Conservation (phyloP, 2,888 invertebrate genomes). For the Charanyca ferruginea region DNA sequence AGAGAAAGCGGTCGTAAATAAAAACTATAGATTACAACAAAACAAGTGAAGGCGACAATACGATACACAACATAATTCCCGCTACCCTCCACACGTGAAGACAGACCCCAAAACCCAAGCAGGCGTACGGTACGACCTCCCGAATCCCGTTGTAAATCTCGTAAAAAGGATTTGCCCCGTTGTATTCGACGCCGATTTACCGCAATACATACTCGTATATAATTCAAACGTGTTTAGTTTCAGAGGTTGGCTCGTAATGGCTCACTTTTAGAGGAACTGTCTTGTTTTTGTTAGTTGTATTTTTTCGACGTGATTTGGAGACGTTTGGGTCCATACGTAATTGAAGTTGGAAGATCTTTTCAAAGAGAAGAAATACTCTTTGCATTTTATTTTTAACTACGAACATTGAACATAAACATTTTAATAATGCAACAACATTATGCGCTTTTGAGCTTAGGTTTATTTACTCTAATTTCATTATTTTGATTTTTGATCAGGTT, state of each 20-base stretch:
- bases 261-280: conserved; percentile 21
- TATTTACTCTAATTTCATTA: no score
- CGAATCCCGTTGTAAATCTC: conserved; percentile 87
- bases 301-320: conserved; percentile 11
- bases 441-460: no score
- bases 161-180: conserved; percentile 86
- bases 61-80: not conserved
- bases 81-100: conserved; percentile 6
- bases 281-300: conserved; percentile 2
- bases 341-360: not conserved
- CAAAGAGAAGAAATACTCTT: no score
- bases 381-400: no score
- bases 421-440: no score
- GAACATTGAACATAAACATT: no score
- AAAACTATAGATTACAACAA: not conserved
- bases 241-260: conserved; percentile 43
- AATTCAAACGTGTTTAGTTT: conserved; percentile 67
- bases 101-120: conserved; percentile 67
- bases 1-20: not conserved
- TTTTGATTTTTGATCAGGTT: no score
- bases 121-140: conserved; percentile 77
- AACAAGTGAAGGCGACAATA: not conserved
- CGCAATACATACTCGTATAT: conserved; percentile 76
- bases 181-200: conserved; percentile 86
- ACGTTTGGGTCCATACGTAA: not conserved